phyloP scores from a whole-genome alignment of 2,888 invertebrate genomes.

The Papilio protenor region DNA sequence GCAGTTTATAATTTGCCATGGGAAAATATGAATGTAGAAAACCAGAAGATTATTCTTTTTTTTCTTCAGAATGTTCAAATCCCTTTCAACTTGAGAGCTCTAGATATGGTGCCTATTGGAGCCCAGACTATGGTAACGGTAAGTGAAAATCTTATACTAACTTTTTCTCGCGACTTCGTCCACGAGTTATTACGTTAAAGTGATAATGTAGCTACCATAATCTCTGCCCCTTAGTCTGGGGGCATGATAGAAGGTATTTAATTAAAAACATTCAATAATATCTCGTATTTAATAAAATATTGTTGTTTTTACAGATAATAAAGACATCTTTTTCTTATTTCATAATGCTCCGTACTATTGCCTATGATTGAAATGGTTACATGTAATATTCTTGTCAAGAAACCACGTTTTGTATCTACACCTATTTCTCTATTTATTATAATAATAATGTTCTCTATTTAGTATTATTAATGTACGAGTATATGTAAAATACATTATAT shows the following conservation, averaged over 20 bases:
- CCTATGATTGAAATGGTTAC: constrained; percentile 13
- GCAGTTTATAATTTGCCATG: constrained; percentile 58
- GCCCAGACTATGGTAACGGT: constrained; percentile 59
- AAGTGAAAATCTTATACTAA: constrained; percentile 20
- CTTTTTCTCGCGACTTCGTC: too few relatives aligned
- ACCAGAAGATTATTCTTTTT: constrained; percentile 50
- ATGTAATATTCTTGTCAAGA: background rate
- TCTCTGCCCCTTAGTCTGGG: too few relatives aligned
- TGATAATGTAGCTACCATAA: too few relatives aligned
- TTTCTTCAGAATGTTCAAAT: constrained; percentile 54
- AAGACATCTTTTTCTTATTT: constrained; percentile 55
- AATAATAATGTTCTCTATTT: too few relatives aligned
- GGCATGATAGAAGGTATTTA: background rate
- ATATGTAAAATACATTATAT: too few relatives aligned
- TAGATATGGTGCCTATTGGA: constrained; percentile 55
- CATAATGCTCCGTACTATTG: constrained; percentile 40
- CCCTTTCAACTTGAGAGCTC: constrained; percentile 55
- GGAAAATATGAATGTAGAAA: constrained; percentile 56
- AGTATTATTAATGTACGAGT: too few relatives aligned
- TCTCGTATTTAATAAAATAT: background rate
- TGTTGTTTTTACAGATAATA: constrained; percentile 51
- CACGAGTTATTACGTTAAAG: too few relatives aligned
- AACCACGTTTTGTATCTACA: background rate
- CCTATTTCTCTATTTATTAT: too few relatives aligned
- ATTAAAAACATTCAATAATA: background rate